A percentile compares a stretch with the other conserved stretches of the same genome.
Conservation (phyloP, 2,113 vertebrate species). For the Cyprinodon tularosa region DNA sequence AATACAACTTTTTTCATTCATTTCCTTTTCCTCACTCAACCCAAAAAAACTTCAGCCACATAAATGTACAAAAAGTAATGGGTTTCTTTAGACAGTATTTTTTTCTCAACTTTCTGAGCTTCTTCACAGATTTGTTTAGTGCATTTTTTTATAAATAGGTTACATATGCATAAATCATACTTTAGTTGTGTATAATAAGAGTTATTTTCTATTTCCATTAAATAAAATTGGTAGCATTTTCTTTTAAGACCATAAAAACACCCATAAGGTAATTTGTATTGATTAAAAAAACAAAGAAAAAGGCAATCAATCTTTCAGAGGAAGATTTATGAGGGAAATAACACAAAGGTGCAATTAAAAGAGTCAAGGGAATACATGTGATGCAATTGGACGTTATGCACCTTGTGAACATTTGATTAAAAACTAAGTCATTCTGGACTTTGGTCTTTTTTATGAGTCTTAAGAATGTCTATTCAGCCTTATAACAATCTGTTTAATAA, state of each 20-base stretch:
- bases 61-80: too few species aligned
- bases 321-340: neutral
- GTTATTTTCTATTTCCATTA: conserved; percentile 13
- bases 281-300: neutral
- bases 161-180: neutral
- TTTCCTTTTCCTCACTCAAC: too few species aligned
- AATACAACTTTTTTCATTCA: too few species aligned
- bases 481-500: too few species aligned
- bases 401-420: neutral
- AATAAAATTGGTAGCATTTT: conserved; percentile 42
- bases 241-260: conserved; percentile 6
- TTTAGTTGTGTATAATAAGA: conserved; percentile 18
- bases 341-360: neutral
- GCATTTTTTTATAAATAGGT: too few species aligned
- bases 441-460: neutral
- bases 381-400: neutral
- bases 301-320: conserved; percentile 1
- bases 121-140: too few species aligned
- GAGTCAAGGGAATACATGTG: neutral
- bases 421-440: neutral
- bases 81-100: too few species aligned
- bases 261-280: conserved; percentile 23
- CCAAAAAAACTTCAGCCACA: too few species aligned
- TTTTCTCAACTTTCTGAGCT: too few species aligned
- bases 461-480: too few species aligned